These are phyloP conservation scores for Rhabdomys dilectus DNA, from an alignment of 2,113 vertebrate genomes.

Conservation along the genomic window DNA sequence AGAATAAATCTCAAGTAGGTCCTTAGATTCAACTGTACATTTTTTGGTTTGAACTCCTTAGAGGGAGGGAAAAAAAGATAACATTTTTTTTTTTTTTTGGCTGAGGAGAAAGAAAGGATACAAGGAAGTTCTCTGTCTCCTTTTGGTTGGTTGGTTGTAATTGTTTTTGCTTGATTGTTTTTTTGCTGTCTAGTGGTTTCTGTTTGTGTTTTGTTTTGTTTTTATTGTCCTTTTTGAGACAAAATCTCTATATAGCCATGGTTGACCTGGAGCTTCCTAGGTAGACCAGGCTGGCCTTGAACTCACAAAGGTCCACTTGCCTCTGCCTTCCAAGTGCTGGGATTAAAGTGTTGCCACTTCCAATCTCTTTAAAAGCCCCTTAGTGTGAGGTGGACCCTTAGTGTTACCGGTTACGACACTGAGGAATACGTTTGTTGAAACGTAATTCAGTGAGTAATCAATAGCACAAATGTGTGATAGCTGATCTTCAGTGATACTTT, in stretches of 20 bases:
- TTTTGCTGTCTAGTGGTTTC: too few relatives aligned
- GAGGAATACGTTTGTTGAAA: conserved; percentile 3
- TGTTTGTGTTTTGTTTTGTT: not conserved
- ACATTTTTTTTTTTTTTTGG: not conserved
- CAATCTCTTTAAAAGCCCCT: not conserved
- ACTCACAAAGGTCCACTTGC: not conserved
- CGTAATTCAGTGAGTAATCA: not conserved
- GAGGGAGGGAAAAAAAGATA: not conserved
- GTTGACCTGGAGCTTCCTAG: not conserved
- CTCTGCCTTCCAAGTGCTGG: not conserved
- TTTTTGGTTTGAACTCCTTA: not conserved
- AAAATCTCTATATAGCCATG: not conserved
- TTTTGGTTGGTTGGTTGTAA: not conserved
- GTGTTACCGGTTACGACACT: not conserved
- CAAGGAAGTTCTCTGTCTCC: not conserved
- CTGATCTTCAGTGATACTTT: too few relatives aligned
- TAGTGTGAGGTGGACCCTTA: not conserved
- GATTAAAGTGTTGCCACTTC: not conserved
- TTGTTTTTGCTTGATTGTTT: not conserved
- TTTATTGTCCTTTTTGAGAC: not conserved
- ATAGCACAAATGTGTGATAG: not conserved
- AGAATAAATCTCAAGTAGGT: not conserved
- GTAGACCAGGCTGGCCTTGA: not conserved
- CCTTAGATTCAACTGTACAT: not conserved
- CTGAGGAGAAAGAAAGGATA: not conserved